Percentiles rank a stretch among this genome's conserved stretches.
Evolutionary conservation across 2,797 vertebrate species (phyloP).

Genomic region (Lepilemur septentrionalis): DNA sequence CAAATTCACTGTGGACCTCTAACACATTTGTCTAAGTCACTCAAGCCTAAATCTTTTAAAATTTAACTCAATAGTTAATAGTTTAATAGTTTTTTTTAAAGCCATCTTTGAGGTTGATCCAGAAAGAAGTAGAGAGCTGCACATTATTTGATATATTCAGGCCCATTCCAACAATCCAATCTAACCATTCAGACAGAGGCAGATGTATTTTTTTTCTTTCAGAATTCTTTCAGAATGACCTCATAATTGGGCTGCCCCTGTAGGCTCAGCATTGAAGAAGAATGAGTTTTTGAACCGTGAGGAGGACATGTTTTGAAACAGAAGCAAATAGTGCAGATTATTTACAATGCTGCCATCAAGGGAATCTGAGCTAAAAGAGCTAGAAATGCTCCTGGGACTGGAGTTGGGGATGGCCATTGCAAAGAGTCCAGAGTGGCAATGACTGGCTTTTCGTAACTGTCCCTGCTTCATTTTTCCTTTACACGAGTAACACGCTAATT

Average conservation of each 20-base stretch:
- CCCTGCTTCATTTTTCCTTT: conserved; percentile 24
- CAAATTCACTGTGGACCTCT: background rate
- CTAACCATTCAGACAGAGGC: background rate
- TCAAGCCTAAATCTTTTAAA: conserved; percentile 44
- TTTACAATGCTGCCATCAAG: conserved; percentile 20
- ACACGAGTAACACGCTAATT: background rate
- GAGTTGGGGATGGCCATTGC: background rate
- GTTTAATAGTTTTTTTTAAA: background rate
- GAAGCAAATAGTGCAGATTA: conserved; percentile 47
- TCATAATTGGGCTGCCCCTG: conserved; percentile 33
- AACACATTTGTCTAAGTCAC: conserved; percentile 5
- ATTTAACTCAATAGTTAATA: conserved; percentile 31
- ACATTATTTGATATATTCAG: conserved; percentile 45
- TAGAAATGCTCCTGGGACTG: background rate
- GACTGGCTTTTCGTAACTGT: background rate
- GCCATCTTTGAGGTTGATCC: background rate
- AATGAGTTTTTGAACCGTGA: conserved; percentile 51
- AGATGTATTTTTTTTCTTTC: conserved; percentile 29
- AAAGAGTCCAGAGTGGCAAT: background rate
- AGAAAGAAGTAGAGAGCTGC: background rate
- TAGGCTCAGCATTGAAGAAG: conserved; percentile 34
- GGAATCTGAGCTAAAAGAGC: background rate
- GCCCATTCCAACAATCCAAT: conserved; percentile 4
- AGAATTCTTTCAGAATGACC: conserved; percentile 68
- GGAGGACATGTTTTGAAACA: conserved; percentile 64